Evolutionary conservation across 2,888 invertebrate genomes (phyloP).

Genomic region (Epiblema foenella): DNA sequence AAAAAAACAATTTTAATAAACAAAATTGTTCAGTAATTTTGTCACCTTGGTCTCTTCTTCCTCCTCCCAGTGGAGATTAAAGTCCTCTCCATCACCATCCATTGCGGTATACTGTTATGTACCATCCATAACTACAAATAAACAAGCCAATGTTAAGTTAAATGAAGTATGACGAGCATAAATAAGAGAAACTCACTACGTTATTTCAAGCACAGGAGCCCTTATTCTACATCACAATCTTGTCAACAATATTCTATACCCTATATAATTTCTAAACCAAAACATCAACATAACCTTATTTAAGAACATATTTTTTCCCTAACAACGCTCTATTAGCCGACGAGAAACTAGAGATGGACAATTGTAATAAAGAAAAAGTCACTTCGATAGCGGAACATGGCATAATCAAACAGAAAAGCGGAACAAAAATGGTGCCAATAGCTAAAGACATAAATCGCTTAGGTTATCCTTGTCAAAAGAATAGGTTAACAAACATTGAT

Average conservation of each 20-base stretch:
- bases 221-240: conserved; percentile 22
- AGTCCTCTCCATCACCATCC: conserved; percentile 71
- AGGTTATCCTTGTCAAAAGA: conserved; percentile 80
- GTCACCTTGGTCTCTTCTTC: conserved; percentile 75
- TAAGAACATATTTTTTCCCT: conserved; percentile 46
- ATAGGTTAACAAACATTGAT: conserved; percentile 68
- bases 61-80: conserved; percentile 79
- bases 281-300: conserved; percentile 84
- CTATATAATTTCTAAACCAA: conserved; percentile 66
- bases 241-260: conserved; percentile 52
- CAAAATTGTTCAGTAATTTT: conserved; percentile 20
- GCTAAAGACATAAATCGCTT: conserved; percentile 58
- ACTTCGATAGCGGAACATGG: conserved; percentile 46
- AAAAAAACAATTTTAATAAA: background rate
- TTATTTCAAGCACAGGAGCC: conserved; percentile 11
- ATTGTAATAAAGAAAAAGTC: conserved; percentile 32
- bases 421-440: conserved; percentile 82
- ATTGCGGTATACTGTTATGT: conserved; percentile 56
- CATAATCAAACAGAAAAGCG: conserved; percentile 63
- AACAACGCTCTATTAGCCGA: conserved; percentile 27
- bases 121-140: conserved; percentile 54
- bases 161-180: conserved; percentile 30
- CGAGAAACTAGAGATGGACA: conserved; percentile 22
- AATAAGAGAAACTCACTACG: conserved; percentile 11
- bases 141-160: conserved; percentile 26